Evolutionary conservation across 2,888 invertebrate species (phyloP), one percentile per base, ranked within the genome.

Genomic region (Cataglyphis cursor): DNA sequence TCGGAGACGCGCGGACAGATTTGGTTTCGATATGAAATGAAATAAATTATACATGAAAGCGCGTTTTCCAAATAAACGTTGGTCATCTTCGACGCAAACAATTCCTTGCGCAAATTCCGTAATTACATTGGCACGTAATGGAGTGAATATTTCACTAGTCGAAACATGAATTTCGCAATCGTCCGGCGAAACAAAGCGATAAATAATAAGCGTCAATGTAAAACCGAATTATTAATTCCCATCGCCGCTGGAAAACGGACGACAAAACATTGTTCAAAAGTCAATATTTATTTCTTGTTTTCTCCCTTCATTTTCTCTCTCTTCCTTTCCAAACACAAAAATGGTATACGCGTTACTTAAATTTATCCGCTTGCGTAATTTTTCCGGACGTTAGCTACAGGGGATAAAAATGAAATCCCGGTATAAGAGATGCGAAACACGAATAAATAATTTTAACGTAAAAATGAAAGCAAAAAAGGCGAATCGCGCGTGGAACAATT

Each of bases 401-500:
- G 18, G 41, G n/a, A 12, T 21, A 80, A 70, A 80, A 80, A 41
- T 51, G 24, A 1, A 1, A 12, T 31, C 10, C 35, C 8, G 21
- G 4, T 59, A 44, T 28, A 35, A 28, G 24, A 4, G 31, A 80
- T 41, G 21, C 12, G 48, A 61, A 74, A 59, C 10, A n/a, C 12
- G 61, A 68, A 35, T 74, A 84, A 84, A 76, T 75, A 84, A 84
- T 84, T 84, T 84, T 62, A 65, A 86, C 57, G 41, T 8, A 59
- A 75, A 64, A 62, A 76, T 48, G n/a, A 64, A 74, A 80, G 59
- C 31, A 64, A 21, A 76, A 66, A 57, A 35, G 59, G 38, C 62
- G 61, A 75, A 87, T 62, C 35, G 76, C 76, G 81, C 74, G 18
- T n/a, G 75, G 74, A 61, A 80, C 82, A 85, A 88, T 86, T 90